phyloP scores from a whole-genome alignment of 92 coral and sea anemone species.

The Hydrozoanthus gracilis region DNA sequence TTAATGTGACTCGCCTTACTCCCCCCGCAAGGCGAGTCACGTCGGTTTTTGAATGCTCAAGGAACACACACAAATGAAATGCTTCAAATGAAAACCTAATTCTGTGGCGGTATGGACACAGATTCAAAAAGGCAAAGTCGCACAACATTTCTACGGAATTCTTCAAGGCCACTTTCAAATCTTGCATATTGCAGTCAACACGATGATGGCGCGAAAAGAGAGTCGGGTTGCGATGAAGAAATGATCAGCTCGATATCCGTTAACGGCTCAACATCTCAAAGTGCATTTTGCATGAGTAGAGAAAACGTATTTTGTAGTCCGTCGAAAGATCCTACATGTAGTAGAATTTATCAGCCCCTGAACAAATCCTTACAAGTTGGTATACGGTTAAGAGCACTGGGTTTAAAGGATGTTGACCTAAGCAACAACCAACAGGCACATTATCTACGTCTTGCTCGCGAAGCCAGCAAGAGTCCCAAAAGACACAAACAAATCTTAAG shows the following conservation, averaged over 20 bases:
- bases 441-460: conserved; percentile 72
- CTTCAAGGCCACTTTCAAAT: too few species aligned
- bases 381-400: conserved; percentile 66
- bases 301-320: conserved; percentile 33
- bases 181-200: too few species aligned
- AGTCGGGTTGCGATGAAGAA: too few species aligned
- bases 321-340: not conserved
- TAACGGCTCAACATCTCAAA: conserved; percentile 5
- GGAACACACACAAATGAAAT: too few species aligned
- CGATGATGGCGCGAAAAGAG: too few species aligned
- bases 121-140: too few species aligned
- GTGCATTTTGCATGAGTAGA: conserved; percentile 38
- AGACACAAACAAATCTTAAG: conserved; percentile 40
- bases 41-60: too few species aligned
- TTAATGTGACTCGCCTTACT: too few species aligned
- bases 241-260: not conserved
- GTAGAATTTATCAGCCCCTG: not conserved
- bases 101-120: too few species aligned
- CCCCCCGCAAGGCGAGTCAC: too few species aligned
- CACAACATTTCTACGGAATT: too few species aligned
- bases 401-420: conserved; percentile 79
- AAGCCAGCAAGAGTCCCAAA: conserved; percentile 59
- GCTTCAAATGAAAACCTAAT: too few species aligned
- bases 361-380: conserved; percentile 71
- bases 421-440: conserved; percentile 62